Evolutionary conservation across 1,140 invertebrate species (phyloP).

Genomic region (Trichonephila inaurata): DNA sequence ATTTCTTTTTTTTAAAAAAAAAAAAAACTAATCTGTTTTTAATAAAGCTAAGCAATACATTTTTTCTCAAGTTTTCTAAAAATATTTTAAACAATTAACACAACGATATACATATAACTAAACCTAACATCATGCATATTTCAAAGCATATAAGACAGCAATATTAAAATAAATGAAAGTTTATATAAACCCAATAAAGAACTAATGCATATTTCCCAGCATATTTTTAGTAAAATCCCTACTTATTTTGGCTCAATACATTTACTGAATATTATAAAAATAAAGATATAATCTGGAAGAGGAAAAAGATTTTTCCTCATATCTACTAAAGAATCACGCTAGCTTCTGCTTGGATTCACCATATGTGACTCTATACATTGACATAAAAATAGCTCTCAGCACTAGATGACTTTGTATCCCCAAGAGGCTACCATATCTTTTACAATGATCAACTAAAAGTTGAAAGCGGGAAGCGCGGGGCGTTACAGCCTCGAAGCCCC

Average conservation of each 20-base stretch:
- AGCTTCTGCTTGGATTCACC: neutral
- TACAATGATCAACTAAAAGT: constrained; percentile 36
- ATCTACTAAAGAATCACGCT: neutral
- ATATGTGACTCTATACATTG: constrained; percentile 21
- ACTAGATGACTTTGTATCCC: neutral
- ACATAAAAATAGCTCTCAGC: neutral
- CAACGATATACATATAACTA: too few relatives aligned
- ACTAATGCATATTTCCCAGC: neutral
- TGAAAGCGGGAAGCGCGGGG: constrained; percentile 21
- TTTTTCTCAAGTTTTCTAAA: too few relatives aligned
- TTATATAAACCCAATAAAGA: neutral
- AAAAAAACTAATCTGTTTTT: too few relatives aligned
- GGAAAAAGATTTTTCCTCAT: neutral
- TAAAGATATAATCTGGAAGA: neutral
- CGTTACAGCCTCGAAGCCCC: neutral
- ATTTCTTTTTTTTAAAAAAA: too few relatives aligned
- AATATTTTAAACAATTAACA: too few relatives aligned
- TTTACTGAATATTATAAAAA: neutral
- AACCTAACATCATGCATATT: too few relatives aligned
- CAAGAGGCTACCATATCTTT: neutral
- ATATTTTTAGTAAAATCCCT: neutral
- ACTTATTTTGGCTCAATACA: neutral
- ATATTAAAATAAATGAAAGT: too few relatives aligned
- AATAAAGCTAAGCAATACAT: too few relatives aligned
- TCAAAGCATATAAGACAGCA: too few relatives aligned